Evolutionary conservation across 2,888 invertebrate genomes (phyloP).

Genomic region (Coecobrya sp.): DNA sequence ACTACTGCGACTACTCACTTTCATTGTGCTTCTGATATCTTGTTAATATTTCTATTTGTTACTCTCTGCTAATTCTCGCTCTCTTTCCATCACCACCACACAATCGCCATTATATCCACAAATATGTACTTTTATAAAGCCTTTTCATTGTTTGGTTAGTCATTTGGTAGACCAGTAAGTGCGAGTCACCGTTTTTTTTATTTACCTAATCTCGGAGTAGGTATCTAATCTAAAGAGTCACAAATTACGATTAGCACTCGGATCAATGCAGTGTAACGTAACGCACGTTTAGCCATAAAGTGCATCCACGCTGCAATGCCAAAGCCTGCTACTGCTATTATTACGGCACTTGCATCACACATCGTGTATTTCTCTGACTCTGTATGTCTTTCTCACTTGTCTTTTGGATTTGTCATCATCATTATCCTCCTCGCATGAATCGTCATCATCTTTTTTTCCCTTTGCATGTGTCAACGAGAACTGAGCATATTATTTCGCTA

Average conservation of each 20-base stretch:
- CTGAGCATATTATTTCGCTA: conserved; percentile 8
- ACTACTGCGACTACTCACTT: conserved; percentile 38
- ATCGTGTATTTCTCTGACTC: not conserved
- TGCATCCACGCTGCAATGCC: not conserved
- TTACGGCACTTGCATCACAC: conserved; percentile 34
- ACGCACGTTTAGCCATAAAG: conserved; percentile 45
- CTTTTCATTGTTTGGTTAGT: conserved; percentile 1
- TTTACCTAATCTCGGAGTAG: not conserved
- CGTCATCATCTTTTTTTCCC: conserved; percentile 56
- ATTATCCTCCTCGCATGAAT: conserved; percentile 29
- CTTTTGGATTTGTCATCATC: conserved; percentile 67
- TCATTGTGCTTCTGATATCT: conserved; percentile 34
- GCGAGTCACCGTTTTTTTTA: conserved; percentile 65
- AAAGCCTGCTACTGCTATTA: not conserved
- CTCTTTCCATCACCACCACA: not conserved
- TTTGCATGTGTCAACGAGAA: conserved; percentile 44
- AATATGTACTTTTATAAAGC: not conserved
- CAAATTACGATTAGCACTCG: conserved; percentile 14
- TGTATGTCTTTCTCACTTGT: conserved; percentile 44
- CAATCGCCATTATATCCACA: not conserved
- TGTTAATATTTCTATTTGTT: conserved; percentile 31
- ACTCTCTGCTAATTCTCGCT: conserved; percentile 12
- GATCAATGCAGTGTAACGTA: conserved; percentile 54
- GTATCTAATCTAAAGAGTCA: conserved; percentile 45
- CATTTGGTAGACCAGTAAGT: conserved; percentile 28